phyloP scores from a whole-genome alignment of 2,888 invertebrate genomes.

The Scaptomyza flava region DNA sequence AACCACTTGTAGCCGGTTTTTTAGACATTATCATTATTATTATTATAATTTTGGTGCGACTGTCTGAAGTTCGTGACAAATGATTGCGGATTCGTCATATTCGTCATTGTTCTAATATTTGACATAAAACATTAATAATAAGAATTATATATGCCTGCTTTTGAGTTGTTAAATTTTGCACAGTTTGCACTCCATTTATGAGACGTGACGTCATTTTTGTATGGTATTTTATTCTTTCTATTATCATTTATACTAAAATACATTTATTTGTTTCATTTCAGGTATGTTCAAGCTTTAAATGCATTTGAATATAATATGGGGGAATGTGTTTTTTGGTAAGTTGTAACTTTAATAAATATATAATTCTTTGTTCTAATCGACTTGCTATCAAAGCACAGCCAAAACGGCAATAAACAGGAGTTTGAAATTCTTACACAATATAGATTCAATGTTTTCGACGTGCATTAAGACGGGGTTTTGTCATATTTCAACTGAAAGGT shows the following conservation, averaged over 20 bases:
- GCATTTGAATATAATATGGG: not conserved
- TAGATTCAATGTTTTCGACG: not conserved
- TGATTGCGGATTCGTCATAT: slow-evolving; percentile 51
- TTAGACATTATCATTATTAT: slow-evolving; percentile 18
- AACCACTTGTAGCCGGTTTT: slow-evolving; percentile 24
- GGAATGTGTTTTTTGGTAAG: slow-evolving; percentile 6
- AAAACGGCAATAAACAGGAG: not conserved
- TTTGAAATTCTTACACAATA: not conserved
- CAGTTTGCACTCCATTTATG: not conserved
- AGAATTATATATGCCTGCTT: not conserved
- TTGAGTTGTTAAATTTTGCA: slow-evolving; percentile 10
- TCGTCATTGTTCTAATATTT: slow-evolving; percentile 42
- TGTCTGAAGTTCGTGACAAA: slow-evolving; percentile 52
- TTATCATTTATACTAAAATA: slow-evolving; percentile 4
- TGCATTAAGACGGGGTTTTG: not conserved
- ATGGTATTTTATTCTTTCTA: not conserved
- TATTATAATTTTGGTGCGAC: not conserved
- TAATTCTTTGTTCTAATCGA: not conserved
- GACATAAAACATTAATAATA: slow-evolving; percentile 8
- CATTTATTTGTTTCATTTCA: slow-evolving; percentile 45
- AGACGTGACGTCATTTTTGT: slow-evolving; percentile 1
- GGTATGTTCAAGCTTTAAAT: slow-evolving; percentile 53
- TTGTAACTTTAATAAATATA: not conserved
- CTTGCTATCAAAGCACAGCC: not conserved
- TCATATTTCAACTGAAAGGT: not conserved